Evolutionary conservation across 1,140 invertebrate genomes (phyloP).

Genomic region (Triops longicaudatus): DNA sequence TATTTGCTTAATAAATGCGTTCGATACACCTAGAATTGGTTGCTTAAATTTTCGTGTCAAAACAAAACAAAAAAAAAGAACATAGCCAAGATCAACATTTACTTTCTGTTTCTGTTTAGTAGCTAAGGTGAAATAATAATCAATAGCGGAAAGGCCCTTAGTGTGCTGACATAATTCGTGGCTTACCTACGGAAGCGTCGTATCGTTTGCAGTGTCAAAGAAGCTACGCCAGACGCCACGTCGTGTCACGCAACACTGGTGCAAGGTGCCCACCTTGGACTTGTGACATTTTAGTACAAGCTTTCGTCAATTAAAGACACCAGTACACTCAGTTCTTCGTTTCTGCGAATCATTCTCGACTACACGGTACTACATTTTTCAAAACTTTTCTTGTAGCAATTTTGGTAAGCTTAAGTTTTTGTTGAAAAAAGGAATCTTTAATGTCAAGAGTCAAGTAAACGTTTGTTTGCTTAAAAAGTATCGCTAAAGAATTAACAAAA

Average conservation of each 20-base stretch:
- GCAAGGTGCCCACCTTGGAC: background rate
- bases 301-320: no score
- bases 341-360: no score
- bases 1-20: background rate
- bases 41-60: background rate
- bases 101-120: background rate
- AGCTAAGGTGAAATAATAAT: background rate
- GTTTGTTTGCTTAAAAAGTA: no score
- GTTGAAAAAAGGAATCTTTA: no score
- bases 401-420: background rate
- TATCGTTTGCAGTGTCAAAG: background rate
- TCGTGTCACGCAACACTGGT: background rate
- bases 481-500: no score
- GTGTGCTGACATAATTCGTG: conserved; percentile 11
- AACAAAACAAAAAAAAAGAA: background rate
- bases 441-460: no score
- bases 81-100: background rate
- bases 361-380: background rate
- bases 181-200: background rate
- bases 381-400: no score
- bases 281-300: background rate
- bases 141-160: background rate
- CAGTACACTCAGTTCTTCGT: no score
- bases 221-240: background rate
- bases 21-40: background rate